Percentiles rank a stretch among this genome's conserved stretches.
These are phyloP conservation scores for Erythrolamprus reginae DNA, from an alignment of 2,113 vertebrate species.

Conservation along the genomic window DNA sequence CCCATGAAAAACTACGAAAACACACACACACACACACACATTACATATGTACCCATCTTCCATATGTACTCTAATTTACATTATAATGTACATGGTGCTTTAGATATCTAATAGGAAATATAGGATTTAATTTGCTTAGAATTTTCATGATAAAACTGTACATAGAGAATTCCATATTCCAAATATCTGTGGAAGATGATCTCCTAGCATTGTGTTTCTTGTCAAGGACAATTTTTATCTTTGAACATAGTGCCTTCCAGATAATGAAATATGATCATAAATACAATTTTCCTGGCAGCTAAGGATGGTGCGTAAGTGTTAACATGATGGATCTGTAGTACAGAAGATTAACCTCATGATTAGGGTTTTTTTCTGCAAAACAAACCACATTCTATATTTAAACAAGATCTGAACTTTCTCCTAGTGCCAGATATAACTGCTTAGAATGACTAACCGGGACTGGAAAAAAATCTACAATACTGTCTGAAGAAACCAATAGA, in stretches of 20 bases:
- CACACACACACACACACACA: too few relatives aligned
- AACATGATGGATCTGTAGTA: slow-evolving; percentile 50
- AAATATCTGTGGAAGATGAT: not conserved
- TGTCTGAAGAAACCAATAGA: slow-evolving; percentile 24
- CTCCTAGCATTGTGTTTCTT: slow-evolving; percentile 25
- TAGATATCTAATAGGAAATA: not conserved
- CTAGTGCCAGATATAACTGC: slow-evolving; percentile 17
- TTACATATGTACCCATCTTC: too few relatives aligned
- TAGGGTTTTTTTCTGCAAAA: slow-evolving; percentile 38
- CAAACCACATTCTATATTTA: slow-evolving; percentile 44
- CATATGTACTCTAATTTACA: not conserved
- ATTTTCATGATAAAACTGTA: slow-evolving; percentile 8
- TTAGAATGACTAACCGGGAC: not conserved
- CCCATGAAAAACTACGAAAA: too few relatives aligned
- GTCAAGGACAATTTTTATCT: slow-evolving; percentile 58
- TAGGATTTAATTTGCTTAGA: not conserved
- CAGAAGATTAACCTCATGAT: slow-evolving; percentile 37
- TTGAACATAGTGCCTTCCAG: slow-evolving; percentile 40
- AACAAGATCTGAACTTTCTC: slow-evolving; percentile 38
- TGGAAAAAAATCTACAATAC: not conserved
- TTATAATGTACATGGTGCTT: not conserved
- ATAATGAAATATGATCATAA: slow-evolving; percentile 59
- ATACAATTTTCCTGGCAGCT: slow-evolving; percentile 45
- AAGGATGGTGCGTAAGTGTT: slow-evolving; percentile 46
- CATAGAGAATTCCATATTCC: slow-evolving; percentile 13